Evolutionary conservation across 1,140 invertebrate species (phyloP).

Genomic region (Dysdera silvatica): DNA sequence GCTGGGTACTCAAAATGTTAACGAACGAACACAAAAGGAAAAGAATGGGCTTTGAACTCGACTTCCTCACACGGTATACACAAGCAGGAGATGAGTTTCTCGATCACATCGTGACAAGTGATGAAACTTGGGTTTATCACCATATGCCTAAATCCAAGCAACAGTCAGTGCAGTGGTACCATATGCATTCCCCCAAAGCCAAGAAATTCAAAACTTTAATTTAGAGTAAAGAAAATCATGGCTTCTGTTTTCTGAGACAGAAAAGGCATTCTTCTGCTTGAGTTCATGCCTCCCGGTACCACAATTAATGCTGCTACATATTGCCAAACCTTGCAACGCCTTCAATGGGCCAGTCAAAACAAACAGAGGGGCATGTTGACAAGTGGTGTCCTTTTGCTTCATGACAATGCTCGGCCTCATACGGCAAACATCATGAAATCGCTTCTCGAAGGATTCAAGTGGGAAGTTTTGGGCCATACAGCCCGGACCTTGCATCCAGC

Average conservation of each 20-base stretch:
- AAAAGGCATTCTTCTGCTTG: neutral
- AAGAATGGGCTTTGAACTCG: neutral
- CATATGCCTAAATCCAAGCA: neutral
- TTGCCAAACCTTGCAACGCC: neutral
- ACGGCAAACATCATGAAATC: no score
- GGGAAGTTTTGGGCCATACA: no score
- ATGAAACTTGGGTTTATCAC: neutral
- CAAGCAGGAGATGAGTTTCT: slow-evolving; percentile 8
- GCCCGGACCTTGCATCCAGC: no score
- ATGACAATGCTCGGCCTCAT: no score
- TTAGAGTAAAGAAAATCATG: neutral
- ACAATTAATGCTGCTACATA: neutral
- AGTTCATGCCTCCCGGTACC: neutral
- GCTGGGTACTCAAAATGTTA: neutral
- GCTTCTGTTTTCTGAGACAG: neutral
- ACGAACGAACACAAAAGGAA: slow-evolving; percentile 1
- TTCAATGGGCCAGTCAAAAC: neutral
- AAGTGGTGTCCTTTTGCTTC: no score
- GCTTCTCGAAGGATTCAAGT: no score
- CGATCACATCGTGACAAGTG: neutral
- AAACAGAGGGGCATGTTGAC: neutral
- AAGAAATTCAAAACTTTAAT: neutral
- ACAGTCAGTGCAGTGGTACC: no score
- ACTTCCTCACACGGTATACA: neutral
- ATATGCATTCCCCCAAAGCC: neutral